These are phyloP conservation scores for Drosophila subpulchrella DNA, from an alignment of 1,140 invertebrate genomes.

Conservation along the genomic window DNA sequence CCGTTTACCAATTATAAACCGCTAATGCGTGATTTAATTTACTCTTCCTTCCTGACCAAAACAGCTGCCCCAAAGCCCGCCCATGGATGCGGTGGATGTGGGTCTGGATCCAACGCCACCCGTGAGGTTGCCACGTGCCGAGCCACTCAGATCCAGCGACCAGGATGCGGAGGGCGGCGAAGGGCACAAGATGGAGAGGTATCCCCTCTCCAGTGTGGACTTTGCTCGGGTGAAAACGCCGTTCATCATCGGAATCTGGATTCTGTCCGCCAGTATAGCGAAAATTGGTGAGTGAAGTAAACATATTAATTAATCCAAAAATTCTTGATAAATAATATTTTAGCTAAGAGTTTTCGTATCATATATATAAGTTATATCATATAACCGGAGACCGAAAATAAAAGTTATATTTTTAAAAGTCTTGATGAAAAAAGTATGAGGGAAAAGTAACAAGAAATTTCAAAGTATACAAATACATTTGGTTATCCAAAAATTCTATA, in stretches of 20 bases:
- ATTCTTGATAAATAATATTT: too few relatives aligned
- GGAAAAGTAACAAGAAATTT: too few relatives aligned
- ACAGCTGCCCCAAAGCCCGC: conserved; percentile 37
- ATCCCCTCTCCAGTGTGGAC: conserved; percentile 92
- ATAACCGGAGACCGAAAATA: too few relatives aligned
- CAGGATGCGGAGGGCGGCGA: conserved; percentile 13
- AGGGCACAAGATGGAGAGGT: conserved; percentile 83
- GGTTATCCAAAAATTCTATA: too few relatives aligned
- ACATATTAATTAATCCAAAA: background rate
- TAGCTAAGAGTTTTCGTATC: too few relatives aligned
- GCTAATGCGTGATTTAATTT: conserved; percentile 29
- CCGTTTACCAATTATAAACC: conserved; percentile 47
- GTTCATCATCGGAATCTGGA: conserved; percentile 97
- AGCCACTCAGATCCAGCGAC: conserved; percentile 27
- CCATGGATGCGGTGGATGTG: conserved; percentile 8
- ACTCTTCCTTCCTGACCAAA: conserved; percentile 11
- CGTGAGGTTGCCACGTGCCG: conserved; percentile 26
- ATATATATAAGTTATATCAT: too few relatives aligned
- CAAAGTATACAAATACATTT: too few relatives aligned
- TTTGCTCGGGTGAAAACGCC: conserved; percentile 95
- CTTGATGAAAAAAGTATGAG: too few relatives aligned
- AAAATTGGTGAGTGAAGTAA: conserved; percentile 93
- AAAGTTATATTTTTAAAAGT: too few relatives aligned
- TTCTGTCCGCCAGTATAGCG: conserved; percentile 95
- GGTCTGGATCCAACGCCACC: conserved; percentile 1